Base-by-base conservation (phyloP, 1,140 invertebrate genomes). In the Lepidurus packardi region DNA sequence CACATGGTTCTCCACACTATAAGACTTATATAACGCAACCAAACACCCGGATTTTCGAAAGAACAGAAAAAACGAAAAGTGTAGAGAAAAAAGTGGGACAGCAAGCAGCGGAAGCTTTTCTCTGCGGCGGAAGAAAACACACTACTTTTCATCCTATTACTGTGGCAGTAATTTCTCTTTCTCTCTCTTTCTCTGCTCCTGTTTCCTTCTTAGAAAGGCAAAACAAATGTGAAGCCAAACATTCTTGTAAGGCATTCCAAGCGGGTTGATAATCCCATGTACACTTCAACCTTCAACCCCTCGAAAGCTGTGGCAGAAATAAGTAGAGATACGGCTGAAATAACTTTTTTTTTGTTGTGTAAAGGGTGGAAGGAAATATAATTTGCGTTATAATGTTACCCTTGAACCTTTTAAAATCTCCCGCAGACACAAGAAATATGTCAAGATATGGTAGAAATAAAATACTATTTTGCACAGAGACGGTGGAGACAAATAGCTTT, bases 11-110 rank as follows among this genome's bases (percentile, higher is more conserved):
- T n/a, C 53, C 53, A 65, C 53, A 65, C 53, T 21, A 65, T 65
- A 65, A 65, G 53, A 65, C 53, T 65, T 65, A 65, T 65, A 21
- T 65, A 65, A 65, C 53, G 21, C 53, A 65, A 65, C 53, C 53
- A 65, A 65, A 65, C 53, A 65, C 53, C n/a, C 7, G 53, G 53
- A 65, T 65, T 65, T 65, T 13, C 53, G 21, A 21, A 13, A 65
- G 53, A 65, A 65, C 9, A 10, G 9, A 16, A 16, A 47, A 47
- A 16, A 47, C 0, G 16, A 11, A 47, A 47, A 16, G 3, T n/a
- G 3, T 65, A 9, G 53, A 65, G 53, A 65, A 16, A 65, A 65
- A 65, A 65, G 16, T 13, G 13, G 53, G 21, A 65, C 16, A n/a
- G 53, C 6, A 21, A 65, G 53, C 53, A 16, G 53, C 53, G 53